Evolutionary conservation across 2,797 vertebrate species (phyloP).

Genomic region (Bovichtus diacanthus): DNA sequence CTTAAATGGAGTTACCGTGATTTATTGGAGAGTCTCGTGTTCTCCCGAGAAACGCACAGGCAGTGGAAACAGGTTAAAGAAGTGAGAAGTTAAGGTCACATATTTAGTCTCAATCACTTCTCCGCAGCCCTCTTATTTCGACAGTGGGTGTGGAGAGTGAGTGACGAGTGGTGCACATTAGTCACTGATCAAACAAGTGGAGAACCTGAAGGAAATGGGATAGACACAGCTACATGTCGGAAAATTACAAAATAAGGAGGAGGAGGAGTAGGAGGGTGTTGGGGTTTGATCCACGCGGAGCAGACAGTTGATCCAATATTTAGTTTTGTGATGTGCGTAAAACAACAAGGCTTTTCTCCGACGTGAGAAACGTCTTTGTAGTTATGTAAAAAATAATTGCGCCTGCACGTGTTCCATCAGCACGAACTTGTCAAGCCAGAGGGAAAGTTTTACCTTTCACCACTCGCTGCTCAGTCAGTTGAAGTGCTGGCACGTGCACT

Average conservation of each 20-base stretch:
- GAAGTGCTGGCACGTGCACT: conserved; percentile 12
- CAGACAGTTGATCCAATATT: conserved; percentile 34
- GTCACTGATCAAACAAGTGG: conserved; percentile 79
- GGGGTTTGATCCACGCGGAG: conserved; percentile 14
- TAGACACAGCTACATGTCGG: conserved; percentile 55
- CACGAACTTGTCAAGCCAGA: neutral
- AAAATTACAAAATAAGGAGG: conserved; percentile 55
- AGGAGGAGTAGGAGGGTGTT: conserved; percentile 17
- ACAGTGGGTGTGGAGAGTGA: conserved; percentile 57
- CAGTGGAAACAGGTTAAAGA: conserved; percentile 27
- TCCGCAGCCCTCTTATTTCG: conserved; percentile 9
- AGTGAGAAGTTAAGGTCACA: conserved; percentile 20
- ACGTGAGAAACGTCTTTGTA: conserved; percentile 17
- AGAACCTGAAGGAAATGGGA: conserved; percentile 63
- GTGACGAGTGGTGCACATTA: conserved; percentile 67
- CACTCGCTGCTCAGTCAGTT: neutral
- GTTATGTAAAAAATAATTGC: conserved; percentile 10
- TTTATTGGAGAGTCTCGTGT: conserved; percentile 33
- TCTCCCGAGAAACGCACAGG: conserved; percentile 23
- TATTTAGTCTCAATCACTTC: conserved; percentile 21
- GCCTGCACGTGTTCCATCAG: conserved; percentile 9
- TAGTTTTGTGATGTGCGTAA: conserved; percentile 24
- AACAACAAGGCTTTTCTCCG: neutral
- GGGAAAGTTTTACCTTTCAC: conserved; percentile 36
- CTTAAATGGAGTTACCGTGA: conserved; percentile 19